Evolutionary conservation across 2,888 invertebrate genomes (phyloP), one percentile per base, ranked within the genome.

Genomic region (Asteroscopus sphinx): DNA sequence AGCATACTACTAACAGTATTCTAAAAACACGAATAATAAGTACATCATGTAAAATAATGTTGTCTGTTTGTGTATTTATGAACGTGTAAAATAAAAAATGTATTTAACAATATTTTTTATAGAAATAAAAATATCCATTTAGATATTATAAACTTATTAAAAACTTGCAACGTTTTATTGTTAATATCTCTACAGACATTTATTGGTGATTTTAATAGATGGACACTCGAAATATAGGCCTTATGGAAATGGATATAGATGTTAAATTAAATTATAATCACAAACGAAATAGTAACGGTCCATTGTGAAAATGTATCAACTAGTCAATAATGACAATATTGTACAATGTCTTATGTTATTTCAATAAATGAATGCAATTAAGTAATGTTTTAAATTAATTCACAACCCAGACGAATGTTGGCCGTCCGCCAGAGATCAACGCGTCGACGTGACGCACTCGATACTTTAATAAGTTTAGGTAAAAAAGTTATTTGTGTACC

Each of bases 1-100:
- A 85, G 85, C 81, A 47, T 61, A 76, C n/a, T n/a, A 66, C 65
- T 80, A 82, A 82, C 90, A 91, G 90, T 92, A 92, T 92, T 92
- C 81, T 86, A 88, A 86, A 21, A 80, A 82, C 83, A 85, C 82
- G 80, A 81, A 80, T 81, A 79, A 77, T 71, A 63, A 82, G 68
- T 73, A 74, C 63, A 68, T 73, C 55, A 77, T 82, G 73, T 81
- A 76, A 76, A 77, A 68, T 70, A 74, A 53, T 64, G 58, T 70
- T 68, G 52, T 65, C 66, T 73, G 65, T 76, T 73, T 73, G 57
- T 74, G 68, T 76, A 79, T 70, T 63, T 68, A 81, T 77, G 72
- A 78, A 82, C 84, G 77, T 83, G 78, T 83, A 84, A 80, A 72
- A 72, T 68, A 69, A 48, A n/a, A 77, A 77, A 77, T 75, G 68